phyloP scores from a whole-genome alignment of 2,888 invertebrate genomes.

The Synanthedon tipuliformis region DNA sequence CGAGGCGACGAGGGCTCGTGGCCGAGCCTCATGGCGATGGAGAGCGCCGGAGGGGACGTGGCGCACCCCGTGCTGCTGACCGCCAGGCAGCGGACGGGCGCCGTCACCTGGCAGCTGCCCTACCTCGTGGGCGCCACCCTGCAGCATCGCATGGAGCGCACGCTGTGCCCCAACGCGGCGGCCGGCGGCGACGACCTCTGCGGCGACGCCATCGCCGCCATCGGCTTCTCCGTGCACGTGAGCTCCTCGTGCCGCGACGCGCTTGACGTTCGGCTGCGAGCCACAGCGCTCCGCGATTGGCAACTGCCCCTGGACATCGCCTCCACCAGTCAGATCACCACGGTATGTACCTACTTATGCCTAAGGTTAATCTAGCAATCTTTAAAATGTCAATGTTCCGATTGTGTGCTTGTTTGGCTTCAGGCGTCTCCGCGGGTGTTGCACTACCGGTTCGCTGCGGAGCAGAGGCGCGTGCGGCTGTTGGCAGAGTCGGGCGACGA shows the following conservation, averaged over 20 bases:
- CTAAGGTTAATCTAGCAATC: too few relatives aligned
- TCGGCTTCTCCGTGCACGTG: constrained; percentile 43
- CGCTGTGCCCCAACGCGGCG: constrained; percentile 42
- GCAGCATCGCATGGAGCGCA: constrained; percentile 41
- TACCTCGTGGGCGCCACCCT: constrained; percentile 22
- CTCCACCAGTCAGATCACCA: constrained; percentile 14
- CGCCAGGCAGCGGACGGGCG: constrained; percentile 46
- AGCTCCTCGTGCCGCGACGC: constrained; percentile 33
- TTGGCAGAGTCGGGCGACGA: constrained; percentile 35
- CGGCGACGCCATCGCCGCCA: constrained; percentile 18
- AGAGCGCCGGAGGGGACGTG: constrained; percentile 32
- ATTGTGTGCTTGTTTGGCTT: background rate
- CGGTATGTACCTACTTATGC: constrained; percentile 20
- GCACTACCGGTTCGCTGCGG: constrained; percentile 31
- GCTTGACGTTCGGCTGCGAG: constrained; percentile 23
- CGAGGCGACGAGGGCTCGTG: constrained; percentile 10
- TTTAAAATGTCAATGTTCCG: background rate
- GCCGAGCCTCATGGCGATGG: constrained; percentile 32
- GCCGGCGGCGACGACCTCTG: constrained; percentile 19
- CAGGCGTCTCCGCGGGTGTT: constrained; percentile 40
- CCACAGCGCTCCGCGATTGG: constrained; percentile 27
- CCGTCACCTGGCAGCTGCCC: constrained; percentile 58
- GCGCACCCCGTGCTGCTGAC: constrained; percentile 49
- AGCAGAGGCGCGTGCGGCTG: constrained; percentile 38
- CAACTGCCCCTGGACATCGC: constrained; percentile 18